Evolutionary conservation across 2,113 vertebrate genomes (phyloP).

Genomic region (Gobio gobio): DNA sequence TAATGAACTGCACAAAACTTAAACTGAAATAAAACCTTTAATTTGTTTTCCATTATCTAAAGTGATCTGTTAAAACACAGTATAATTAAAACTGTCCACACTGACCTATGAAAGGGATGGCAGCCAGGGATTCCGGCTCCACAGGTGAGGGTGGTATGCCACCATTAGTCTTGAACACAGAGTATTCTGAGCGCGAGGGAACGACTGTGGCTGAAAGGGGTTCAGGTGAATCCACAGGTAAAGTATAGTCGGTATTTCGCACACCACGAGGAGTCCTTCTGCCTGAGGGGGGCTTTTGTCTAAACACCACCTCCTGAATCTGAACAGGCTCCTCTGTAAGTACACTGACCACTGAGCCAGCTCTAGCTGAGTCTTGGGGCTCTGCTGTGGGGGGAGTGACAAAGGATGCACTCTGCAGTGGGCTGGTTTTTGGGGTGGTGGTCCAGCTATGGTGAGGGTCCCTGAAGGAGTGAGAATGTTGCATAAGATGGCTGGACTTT

Average conservation of each 20-base stretch:
- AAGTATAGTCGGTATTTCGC: slow-evolving; percentile 77
- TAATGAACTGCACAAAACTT: background rate
- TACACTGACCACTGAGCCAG: background rate
- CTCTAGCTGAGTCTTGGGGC: slow-evolving; percentile 28
- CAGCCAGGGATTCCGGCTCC: slow-evolving; percentile 87
- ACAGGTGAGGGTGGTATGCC: slow-evolving; percentile 78
- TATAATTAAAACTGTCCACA: slow-evolving; percentile 27
- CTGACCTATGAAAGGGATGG: slow-evolving; percentile 96
- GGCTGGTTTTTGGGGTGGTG: slow-evolving; percentile 55
- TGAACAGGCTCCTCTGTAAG: slow-evolving; percentile 57
- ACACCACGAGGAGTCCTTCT: slow-evolving; percentile 67
- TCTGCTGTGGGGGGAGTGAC: slow-evolving; percentile 28
- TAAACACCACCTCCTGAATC: slow-evolving; percentile 80
- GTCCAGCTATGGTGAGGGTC: slow-evolving; percentile 77
- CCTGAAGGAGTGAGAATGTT: slow-evolving; percentile 85
- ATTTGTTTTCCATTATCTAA: background rate
- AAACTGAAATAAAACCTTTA: background rate
- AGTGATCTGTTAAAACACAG: background rate
- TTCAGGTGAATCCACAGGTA: slow-evolving; percentile 73
- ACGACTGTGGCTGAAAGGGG: slow-evolving; percentile 51
- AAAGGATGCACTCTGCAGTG: slow-evolving; percentile 52
- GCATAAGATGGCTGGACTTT: slow-evolving; percentile 80
- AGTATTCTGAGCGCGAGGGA: slow-evolving; percentile 27
- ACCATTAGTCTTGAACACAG: slow-evolving; percentile 67
- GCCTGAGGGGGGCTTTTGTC: slow-evolving; percentile 82